Base-by-base conservation (phyloP, 2,888 invertebrate species). In the Caenorhabditis angaria region DNA sequence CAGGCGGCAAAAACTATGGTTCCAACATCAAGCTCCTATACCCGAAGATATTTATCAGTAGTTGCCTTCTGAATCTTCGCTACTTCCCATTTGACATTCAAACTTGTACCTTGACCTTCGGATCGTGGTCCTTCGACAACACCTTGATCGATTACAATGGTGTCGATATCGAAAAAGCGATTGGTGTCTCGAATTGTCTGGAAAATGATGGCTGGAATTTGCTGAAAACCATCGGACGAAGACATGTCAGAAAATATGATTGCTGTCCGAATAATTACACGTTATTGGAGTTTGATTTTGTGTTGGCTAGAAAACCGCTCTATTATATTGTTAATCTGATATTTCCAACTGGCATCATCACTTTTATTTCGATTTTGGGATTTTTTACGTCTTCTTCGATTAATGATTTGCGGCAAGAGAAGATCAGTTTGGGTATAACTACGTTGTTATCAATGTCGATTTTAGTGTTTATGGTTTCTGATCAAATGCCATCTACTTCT, bases 381-480 rank as follows among this genome's bases (percentile, higher is more conserved):
- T 89, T 89, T 83, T 88, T 89, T 87, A 88, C 88, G 78, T 87
- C 88, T 8, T 88, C 88, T 1, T 88, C 88, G 53, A 86, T 84
- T 4, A 88, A 86, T 66, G 89, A 89, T 28, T 84, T 85, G 50
- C 57, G 85, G 59, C 85, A 83, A 53, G 84, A 84, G 62, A 86
- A 86, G 69, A 86, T 86, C 66, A 87, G 85, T 67, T 68, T 86
- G n/a, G 86, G 84, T 47, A 82, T 82, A 61, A 82, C 81, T 2
- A 82, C 81, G 0, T 76, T 85, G 28, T 80, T 89, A 65, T 89
- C 89, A 10, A 89, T 89, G 85, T 88, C 89, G 6, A 89, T 89
- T 61, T 87, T 89, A 78, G 88, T 89, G 88, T 81, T 89, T 61
- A 88, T 89, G 76, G 88, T 89, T 1, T 88, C 89, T 3, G 89